Percentiles rank a stretch among this genome's conserved stretches.
Evolutionary conservation across 2,888 invertebrate genomes (phyloP).

Genomic region (Eupithecia subumbrata): DNA sequence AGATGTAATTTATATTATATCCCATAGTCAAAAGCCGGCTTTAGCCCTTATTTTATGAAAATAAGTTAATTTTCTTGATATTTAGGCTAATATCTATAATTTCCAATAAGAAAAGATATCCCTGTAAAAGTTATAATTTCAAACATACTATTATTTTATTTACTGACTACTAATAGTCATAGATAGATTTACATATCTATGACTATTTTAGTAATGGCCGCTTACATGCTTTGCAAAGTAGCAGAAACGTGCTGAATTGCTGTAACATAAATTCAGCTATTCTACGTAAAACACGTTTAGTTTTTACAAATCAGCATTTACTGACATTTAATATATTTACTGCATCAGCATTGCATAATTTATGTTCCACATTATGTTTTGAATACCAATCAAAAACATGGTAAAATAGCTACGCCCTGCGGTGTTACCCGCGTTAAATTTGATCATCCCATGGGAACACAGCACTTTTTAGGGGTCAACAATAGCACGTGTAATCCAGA

Average conservation of each 20-base stretch:
- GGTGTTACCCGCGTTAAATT: neutral
- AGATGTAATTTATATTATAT: too few species aligned
- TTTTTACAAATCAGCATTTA: neutral
- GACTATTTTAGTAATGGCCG: too few species aligned
- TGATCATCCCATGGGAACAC: neutral
- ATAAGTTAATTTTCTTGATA: neutral
- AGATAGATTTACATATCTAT: too few species aligned
- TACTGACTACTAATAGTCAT: too few species aligned
- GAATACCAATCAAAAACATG: neutral
- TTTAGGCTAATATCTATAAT: neutral
- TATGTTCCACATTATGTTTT: neutral
- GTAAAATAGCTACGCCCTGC: neutral
- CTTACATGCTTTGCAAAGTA: neutral
- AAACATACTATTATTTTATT: neutral
- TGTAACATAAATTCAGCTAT: neutral
- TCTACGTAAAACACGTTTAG: neutral
- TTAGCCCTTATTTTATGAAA: neutral
- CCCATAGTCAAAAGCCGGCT: too few species aligned
- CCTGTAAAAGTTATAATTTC: neutral
- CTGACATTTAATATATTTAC: neutral
- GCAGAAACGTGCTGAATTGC: neutral
- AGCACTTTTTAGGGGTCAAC: neutral
- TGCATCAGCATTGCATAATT: neutral
- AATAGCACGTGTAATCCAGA: neutral
- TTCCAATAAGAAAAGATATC: neutral